A percentile compares a stretch with the other conserved stretches of the same genome.
phyloP scores from a whole-genome alignment of 2,888 invertebrate genomes.

The Parthenolecanium corni region DNA sequence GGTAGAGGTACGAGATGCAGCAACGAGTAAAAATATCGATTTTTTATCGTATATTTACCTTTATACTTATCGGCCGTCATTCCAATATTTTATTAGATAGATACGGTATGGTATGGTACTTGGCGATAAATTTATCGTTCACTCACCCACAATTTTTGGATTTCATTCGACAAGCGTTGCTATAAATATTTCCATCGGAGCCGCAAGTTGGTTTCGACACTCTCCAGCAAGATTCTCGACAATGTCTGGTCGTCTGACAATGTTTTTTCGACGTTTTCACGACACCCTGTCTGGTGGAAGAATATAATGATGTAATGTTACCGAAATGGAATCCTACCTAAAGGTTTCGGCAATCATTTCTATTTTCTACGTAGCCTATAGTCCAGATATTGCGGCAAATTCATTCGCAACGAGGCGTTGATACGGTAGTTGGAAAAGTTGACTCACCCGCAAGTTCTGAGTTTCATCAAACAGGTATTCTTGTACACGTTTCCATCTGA shows the following conservation, averaged over 20 bases:
- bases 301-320: conserved; percentile 22
- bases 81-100: too few relatives aligned
- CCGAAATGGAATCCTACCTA: too few relatives aligned
- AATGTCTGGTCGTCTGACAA: conserved; percentile 81
- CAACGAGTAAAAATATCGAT: too few relatives aligned
- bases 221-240: conserved; percentile 81
- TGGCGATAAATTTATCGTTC: too few relatives aligned
- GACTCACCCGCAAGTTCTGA: conserved; percentile 71
- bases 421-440: not conserved
- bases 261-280: conserved; percentile 79
- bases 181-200: conserved; percentile 77
- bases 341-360: too few relatives aligned
- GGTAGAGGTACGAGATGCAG: too few relatives aligned
- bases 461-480: conserved; percentile 85
- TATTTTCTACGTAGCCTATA: too few relatives aligned
- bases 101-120: too few relatives aligned
- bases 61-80: too few relatives aligned
- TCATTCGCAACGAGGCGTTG: too few relatives aligned
- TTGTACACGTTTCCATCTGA: conserved; percentile 86
- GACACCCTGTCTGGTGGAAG: conserved; percentile 58
- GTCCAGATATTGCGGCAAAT: too few relatives aligned
- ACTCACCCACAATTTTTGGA: conserved; percentile 79
- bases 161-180: conserved; percentile 83
- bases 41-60: too few relatives aligned
- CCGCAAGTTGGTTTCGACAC: conserved; percentile 81